Evolutionary conservation across 1,140 invertebrate species (phyloP), one percentile per base, ranked within the genome.

Genomic region (Neodiprion lecontei): DNA sequence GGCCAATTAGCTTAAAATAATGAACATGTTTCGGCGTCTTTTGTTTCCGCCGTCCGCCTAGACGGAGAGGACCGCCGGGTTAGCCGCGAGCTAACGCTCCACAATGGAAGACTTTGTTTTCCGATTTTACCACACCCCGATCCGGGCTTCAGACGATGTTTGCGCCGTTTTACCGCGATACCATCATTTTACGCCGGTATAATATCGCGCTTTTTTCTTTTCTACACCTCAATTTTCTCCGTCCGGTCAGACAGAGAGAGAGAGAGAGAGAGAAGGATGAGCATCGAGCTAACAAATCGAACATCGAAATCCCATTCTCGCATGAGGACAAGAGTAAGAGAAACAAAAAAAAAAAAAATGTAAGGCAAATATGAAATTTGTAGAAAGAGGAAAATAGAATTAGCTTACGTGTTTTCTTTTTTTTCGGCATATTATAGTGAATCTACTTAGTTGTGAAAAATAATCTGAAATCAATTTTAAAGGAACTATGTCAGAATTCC

Each of bases 1-100:
- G 86, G 84, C 87, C 87, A 88, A 89, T 89, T 89, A 89, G 88
- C 87, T 89, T 82, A 82, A 88, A 88, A 89, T 89, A 88, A 89
- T 89, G 88, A 89, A 87, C 86, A 86, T 82, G 84, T 86, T 86
- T 88, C 85, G 82, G 84, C 83, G 81, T 85, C 84, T 86, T 87
- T 87, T 88, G 85, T 86, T 88, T 84, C 82, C 80, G 81, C 79
- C 80, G 83, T 82, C 81, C 83, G 82, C 83, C 84, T 82, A 80
- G 78, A 81, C 73, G 80, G 81, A 82, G 81, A 78, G 80, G 80
- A 85, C 80, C 76, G 84, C 83, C 85, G 73, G 75, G 76, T 61
- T 61, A 53, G 53, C 53, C 81, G 85, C 84, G 79, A 84, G 76
- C 79, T 74, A 74, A 75, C 74, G 21, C 73, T 75, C 69, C 70